Percentiles rank a stretch among this genome's conserved stretches.
These are phyloP conservation scores for Carapus acus DNA, from an alignment of 2,797 vertebrate species.

Conservation along the genomic window DNA sequence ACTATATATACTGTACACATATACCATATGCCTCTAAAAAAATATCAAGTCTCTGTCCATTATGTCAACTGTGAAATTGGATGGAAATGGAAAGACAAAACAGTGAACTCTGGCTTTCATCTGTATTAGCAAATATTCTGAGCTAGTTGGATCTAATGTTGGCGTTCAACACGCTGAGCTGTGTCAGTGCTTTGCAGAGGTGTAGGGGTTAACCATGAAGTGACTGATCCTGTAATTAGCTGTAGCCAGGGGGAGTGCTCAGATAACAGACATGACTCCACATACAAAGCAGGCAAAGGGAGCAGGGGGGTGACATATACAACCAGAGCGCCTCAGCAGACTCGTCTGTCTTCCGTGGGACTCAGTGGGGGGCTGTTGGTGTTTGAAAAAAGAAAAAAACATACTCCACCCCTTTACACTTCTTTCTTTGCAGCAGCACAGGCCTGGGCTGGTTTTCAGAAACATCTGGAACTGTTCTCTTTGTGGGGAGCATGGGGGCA, in stretches of 20 bases:
- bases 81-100: no score
- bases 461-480: conserved; percentile 63
- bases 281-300: no score
- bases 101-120: neutral
- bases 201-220: neutral
- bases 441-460: conserved; percentile 24
- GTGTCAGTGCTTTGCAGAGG: conserved; percentile 20
- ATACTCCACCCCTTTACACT: neutral
- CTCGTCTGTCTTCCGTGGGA: no score
- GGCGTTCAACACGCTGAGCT: no score
- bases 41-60: no score
- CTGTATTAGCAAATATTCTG: neutral
- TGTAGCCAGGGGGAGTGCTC: conserved; percentile 19
- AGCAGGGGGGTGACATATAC: no score
- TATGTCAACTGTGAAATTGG: no score
- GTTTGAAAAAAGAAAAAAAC: neutral
- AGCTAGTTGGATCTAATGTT: no score
- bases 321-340: no score
- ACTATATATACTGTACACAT: no score
- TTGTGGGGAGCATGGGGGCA: conserved; percentile 30
- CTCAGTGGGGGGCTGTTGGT: no score
- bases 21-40: no score
- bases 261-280: conserved; percentile 46
- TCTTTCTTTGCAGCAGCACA: conserved; percentile 6
- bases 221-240: conserved; percentile 45